phyloP scores from a whole-genome alignment of 1,140 invertebrate genomes.

The Anoplolepis gracilipes region DNA sequence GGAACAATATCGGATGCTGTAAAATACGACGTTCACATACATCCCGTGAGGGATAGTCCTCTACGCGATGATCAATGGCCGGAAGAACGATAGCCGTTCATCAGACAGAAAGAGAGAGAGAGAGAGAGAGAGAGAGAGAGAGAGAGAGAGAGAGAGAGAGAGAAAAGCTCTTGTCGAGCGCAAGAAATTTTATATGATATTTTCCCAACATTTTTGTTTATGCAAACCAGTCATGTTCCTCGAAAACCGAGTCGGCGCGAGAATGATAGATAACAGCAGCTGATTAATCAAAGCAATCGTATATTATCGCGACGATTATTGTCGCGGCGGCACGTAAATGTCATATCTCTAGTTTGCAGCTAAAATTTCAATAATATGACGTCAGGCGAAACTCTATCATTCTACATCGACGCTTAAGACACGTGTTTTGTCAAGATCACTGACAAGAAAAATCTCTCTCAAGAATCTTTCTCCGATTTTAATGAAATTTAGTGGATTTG shows the following conservation, averaged over 20 bases:
- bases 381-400: neutral
- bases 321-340: conserved; percentile 9
- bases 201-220: conserved; percentile 15
- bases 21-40: conserved; percentile 26
- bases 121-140: neutral
- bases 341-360: conserved; percentile 25
- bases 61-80: conserved; percentile 38
- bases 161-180: neutral
- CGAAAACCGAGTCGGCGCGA: neutral
- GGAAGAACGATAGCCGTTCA: conserved; percentile 49
- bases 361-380: conserved; percentile 48
- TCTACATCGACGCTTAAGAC: neutral
- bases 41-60: neutral
- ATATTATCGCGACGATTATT: conserved; percentile 40
- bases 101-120: neutral
- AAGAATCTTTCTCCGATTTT: no score
- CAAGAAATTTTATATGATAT: conserved; percentile 4
- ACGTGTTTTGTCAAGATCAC: no score
- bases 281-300: conserved; percentile 44
- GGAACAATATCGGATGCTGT: conserved; percentile 53
- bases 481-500: no score
- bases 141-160: neutral
- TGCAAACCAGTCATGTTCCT: neutral
- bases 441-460: neutral
- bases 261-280: conserved; percentile 28